These are phyloP conservation scores for Pissodes strobi DNA, from an alignment of 1,140 invertebrate species.

Conservation along the genomic window DNA sequence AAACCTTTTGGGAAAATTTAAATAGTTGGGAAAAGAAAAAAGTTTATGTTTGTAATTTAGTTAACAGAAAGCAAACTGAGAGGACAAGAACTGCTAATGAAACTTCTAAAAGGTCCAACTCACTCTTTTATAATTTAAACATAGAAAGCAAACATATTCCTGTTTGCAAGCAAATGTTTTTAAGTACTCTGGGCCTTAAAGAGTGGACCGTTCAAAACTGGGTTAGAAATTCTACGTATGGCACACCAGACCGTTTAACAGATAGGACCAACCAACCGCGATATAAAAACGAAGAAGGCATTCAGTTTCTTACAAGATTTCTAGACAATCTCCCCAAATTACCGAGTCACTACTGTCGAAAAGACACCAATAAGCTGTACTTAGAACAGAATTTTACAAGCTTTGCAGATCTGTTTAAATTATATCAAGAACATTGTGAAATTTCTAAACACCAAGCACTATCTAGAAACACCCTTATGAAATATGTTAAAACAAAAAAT, in stretches of 20 bases:
- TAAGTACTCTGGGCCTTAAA: background rate
- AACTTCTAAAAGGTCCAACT: background rate
- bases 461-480: background rate
- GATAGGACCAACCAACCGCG: background rate
- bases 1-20: background rate
- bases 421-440: background rate
- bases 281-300: background rate
- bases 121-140: background rate
- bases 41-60: background rate
- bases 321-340: too few relatives aligned
- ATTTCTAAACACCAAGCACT: background rate
- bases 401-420: background rate
- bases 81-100: background rate
- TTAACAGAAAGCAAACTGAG: background rate
- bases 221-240: background rate
- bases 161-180: background rate
- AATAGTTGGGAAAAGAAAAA: background rate
- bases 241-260: background rate
- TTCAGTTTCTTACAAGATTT: too few relatives aligned
- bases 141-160: background rate
- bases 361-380: background rate
- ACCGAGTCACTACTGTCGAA: background rate
- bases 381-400: too few relatives aligned
- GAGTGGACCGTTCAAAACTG: background rate
- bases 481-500: background rate